Conservation (phyloP, 2,113 vertebrate genomes). For the Oreochromis spilurus region DNA sequence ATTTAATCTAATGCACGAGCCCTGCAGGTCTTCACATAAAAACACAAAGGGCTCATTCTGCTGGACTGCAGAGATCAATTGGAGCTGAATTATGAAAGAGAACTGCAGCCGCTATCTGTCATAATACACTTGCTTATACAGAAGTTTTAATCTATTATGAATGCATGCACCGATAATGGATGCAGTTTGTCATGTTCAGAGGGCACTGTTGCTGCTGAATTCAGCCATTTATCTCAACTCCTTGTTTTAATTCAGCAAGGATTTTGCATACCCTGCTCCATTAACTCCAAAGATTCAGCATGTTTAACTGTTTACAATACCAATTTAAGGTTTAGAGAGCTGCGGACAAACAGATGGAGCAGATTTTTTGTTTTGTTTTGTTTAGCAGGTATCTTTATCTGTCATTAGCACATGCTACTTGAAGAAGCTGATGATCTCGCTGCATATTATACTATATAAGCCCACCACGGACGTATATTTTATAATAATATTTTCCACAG, state of each 20-base stretch:
- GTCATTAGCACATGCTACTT: neutral
- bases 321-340: neutral
- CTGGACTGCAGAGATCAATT: neutral
- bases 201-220: neutral
- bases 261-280: neutral
- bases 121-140: neutral
- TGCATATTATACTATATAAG: neutral
- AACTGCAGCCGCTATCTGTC: neutral
- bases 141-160: slow-evolving; percentile 27
- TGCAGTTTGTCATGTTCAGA: slow-evolving; percentile 6
- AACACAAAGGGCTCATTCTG: neutral
- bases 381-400: neutral
- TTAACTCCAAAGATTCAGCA: neutral
- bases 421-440: neutral
- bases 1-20: neutral
- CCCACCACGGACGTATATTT: neutral
- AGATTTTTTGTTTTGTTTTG: neutral
- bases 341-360: neutral
- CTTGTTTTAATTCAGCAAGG: neutral
- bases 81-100: neutral
- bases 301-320: neutral
- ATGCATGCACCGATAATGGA: slow-evolving; percentile 37
- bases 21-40: neutral
- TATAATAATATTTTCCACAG: neutral
- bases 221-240: slow-evolving; percentile 8